Conservation (phyloP, 2,797 vertebrate genomes). For the Tarsius wallacei region DNA sequence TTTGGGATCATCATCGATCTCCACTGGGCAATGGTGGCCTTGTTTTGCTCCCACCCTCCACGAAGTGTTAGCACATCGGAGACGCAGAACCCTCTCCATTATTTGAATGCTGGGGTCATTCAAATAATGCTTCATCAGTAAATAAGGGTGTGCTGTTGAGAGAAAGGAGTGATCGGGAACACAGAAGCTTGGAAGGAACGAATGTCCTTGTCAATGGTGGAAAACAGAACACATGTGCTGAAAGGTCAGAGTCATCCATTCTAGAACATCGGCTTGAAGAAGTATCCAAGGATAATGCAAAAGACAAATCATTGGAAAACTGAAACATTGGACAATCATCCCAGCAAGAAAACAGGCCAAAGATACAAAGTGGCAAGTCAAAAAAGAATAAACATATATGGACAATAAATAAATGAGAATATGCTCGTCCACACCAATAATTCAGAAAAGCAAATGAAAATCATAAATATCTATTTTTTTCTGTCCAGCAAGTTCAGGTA, state of each 20-base stretch:
- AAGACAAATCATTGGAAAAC: not conserved
- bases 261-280: not conserved
- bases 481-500: not conserved
- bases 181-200: not conserved
- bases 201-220: not conserved
- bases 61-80: accelerated
- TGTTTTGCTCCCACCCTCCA: not conserved
- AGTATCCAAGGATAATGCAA: not conserved
- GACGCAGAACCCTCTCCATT: accelerated
- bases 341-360: not conserved
- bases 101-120: not conserved
- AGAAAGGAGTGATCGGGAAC: not conserved
- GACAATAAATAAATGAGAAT: not conserved
- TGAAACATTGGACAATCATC: not conserved
- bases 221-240: not conserved
- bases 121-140: accelerated
- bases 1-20: not conserved
- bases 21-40: not conserved
- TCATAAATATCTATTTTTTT: not conserved
- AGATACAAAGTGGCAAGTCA: not conserved
- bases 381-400: not conserved
- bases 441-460: slow-evolving; percentile 16
- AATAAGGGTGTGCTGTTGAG: not conserved
- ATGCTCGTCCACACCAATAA: not conserved
- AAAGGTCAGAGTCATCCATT: not conserved